Evolutionary conservation across 2,888 invertebrate genomes (phyloP).

Genomic region (Polylopha cassiicola): DNA sequence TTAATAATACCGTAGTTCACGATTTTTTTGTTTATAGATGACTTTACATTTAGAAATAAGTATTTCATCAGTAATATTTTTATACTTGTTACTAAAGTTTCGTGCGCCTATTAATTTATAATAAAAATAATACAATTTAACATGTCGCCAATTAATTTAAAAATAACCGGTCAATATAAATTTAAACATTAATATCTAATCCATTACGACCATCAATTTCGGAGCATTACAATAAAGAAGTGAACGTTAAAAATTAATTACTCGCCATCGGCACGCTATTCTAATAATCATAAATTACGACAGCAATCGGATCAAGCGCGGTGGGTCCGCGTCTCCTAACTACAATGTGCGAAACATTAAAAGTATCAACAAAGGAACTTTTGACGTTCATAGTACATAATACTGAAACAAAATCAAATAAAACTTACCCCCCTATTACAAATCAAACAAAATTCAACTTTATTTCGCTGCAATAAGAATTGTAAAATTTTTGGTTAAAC

Average conservation of each 20-base stretch:
- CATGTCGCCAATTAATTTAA: constrained; percentile 10
- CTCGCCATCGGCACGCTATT: constrained; percentile 68
- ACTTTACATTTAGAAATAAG: no score
- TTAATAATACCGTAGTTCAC: no score
- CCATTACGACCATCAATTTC: constrained; percentile 52
- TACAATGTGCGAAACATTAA: constrained; percentile 78
- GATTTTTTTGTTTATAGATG: no score
- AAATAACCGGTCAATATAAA: constrained; percentile 24
- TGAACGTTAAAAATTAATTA: constrained; percentile 72
- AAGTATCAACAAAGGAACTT: constrained; percentile 76
- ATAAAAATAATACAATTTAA: no score
- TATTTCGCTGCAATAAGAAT: constrained; percentile 32
- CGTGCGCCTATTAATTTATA: no score
- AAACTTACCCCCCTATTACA: constrained; percentile 20
- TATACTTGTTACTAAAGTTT: no score
- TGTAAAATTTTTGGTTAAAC: constrained; percentile 12
- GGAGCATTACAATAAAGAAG: constrained; percentile 59
- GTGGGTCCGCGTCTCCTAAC: constrained; percentile 54
- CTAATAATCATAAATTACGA: constrained; percentile 74
- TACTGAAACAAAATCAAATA: constrained; percentile 37
- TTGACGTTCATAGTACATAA: constrained; percentile 73
- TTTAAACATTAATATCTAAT: constrained; percentile 27
- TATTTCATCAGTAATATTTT: no score
- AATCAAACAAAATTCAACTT: constrained; percentile 30
- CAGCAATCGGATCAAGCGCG: constrained; percentile 72